These are phyloP conservation scores for Chrysoperla carnea DNA, from an alignment of 1,140 invertebrate genomes.

Conservation along the genomic window DNA sequence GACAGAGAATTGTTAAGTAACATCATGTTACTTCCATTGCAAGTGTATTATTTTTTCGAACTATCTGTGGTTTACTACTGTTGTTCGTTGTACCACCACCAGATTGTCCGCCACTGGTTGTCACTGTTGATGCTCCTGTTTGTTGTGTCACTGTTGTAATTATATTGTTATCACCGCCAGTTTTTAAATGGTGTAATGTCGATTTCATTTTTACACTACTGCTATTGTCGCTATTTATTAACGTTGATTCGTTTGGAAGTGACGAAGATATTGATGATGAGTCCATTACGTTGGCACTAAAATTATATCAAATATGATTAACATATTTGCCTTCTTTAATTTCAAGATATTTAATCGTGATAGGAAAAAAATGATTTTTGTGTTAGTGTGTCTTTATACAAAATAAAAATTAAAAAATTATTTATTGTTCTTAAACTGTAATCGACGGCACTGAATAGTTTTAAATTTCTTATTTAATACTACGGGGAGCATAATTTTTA, in stretches of 20 bases:
- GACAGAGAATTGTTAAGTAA: neutral
- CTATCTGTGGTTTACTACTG: conserved; percentile 14
- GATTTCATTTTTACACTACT: neutral
- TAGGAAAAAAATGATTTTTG: too few relatives aligned
- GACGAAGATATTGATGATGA: conserved; percentile 13
- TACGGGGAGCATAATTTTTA: too few relatives aligned
- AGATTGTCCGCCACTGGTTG: conserved; percentile 11
- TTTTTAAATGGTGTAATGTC: neutral
- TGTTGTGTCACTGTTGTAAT: too few relatives aligned
- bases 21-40: conserved; percentile 25
- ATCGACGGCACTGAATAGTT: too few relatives aligned
- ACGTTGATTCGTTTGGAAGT: too few relatives aligned
- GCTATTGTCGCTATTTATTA: conserved; percentile 6
- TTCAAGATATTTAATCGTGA: too few relatives aligned
- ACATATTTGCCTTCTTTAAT: too few relatives aligned
- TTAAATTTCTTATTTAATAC: too few relatives aligned
- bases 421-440: too few relatives aligned
- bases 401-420: too few relatives aligned
- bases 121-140: conserved; percentile 1
- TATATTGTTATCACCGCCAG: neutral
- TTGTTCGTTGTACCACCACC: conserved; percentile 10
- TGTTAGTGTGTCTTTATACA: too few relatives aligned
- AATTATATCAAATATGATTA: conserved; percentile 2
- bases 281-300: conserved; percentile 22
- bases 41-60: conserved; percentile 18